Percentiles rank a stretch among this genome's conserved stretches.
Evolutionary conservation across 2,797 vertebrate species (phyloP).

Genomic region (Poliocrania exsul): DNA sequence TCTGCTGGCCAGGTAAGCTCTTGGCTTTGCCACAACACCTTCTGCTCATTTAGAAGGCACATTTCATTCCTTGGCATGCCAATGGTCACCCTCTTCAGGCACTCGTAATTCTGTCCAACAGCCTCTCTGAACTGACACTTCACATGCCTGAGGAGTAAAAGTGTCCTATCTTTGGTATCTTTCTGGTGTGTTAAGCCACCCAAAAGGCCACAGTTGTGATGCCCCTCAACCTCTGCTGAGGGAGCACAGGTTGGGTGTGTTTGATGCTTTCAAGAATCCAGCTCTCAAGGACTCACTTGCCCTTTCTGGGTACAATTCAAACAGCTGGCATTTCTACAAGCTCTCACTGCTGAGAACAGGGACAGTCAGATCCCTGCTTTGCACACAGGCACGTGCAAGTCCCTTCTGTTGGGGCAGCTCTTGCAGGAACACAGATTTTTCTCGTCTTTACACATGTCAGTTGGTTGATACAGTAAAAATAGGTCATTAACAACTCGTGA

Average conservation of each 20-base stretch:
- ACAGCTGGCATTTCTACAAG: neutral
- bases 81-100: neutral
- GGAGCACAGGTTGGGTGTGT: neutral
- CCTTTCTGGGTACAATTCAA: neutral
- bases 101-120: neutral
- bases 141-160: neutral
- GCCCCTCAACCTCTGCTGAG: neutral
- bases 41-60: neutral
- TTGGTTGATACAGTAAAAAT: neutral
- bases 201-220: neutral
- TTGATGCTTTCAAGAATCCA: neutral
- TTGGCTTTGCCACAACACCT: neutral
- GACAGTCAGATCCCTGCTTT: neutral
- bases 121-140: neutral
- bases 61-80: neutral
- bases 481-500: neutral
- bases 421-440: neutral
- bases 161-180: neutral
- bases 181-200: neutral
- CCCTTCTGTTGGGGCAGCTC: neutral
- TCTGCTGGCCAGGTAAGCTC: constrained; percentile 27
- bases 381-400: fast-evolving
- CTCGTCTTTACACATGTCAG: neutral
- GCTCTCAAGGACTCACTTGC: neutral
- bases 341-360: neutral